Evolutionary conservation across 2,888 invertebrate species (phyloP).

Genomic region (Brenthis daphne): DNA sequence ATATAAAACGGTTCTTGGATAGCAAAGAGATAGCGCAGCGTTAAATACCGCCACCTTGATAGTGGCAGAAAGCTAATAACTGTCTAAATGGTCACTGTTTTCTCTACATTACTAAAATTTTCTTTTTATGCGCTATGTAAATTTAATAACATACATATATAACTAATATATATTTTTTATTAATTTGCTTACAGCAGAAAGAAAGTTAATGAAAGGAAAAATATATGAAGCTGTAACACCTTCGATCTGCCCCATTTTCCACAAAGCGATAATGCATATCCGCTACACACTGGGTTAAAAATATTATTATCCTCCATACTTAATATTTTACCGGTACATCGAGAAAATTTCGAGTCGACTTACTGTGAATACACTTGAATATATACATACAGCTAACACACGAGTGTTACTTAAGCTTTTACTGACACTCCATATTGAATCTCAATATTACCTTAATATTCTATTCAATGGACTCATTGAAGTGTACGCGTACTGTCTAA

Average conservation of each 20-base stretch:
- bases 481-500: conserved; percentile 9
- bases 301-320: conserved; percentile 21
- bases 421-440: conserved; percentile 16
- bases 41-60: background rate
- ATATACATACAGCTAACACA: background rate
- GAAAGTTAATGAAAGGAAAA: background rate
- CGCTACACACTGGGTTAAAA: conserved; percentile 19
- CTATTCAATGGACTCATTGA: conserved; percentile 15
- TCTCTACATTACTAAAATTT: background rate
- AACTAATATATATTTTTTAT: too few species aligned
- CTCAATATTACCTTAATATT: conserved; percentile 12
- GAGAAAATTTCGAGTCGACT: conserved; percentile 21
- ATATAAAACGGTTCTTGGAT: too few species aligned
- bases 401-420: conserved; percentile 1
- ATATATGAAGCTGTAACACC: background rate
- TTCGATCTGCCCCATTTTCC: conserved; percentile 6
- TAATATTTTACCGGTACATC: conserved; percentile 15
- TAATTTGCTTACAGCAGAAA: background rate
- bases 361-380: conserved; percentile 22
- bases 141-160: too few species aligned
- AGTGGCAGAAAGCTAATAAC: too few species aligned
- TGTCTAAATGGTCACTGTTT: too few species aligned
- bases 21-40: background rate
- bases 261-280: conserved; percentile 23
- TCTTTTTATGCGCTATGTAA: background rate